Evolutionary conservation across 2,113 vertebrate species (phyloP).

Genomic region (Climacteris rufus): DNA sequence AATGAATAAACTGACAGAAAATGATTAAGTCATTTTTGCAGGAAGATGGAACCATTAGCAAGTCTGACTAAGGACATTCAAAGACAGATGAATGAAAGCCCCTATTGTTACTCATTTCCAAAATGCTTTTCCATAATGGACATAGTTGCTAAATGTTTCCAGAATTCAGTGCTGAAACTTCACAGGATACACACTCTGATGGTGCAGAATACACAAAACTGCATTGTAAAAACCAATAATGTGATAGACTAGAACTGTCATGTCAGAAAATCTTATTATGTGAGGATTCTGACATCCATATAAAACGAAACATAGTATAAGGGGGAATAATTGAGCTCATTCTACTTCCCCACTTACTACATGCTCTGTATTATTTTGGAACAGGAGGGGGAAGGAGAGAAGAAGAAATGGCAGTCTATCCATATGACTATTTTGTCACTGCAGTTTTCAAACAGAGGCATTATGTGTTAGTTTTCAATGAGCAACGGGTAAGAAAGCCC

Average conservation of each 20-base stretch:
- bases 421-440: neutral
- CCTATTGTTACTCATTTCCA: neutral
- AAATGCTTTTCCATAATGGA: constrained; percentile 16
- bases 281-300: constrained; percentile 2
- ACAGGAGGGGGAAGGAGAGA: neutral
- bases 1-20: constrained; percentile 2
- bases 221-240: neutral
- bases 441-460: constrained; percentile 1
- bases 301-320: constrained; percentile 15
- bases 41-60: neutral
- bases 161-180: constrained; percentile 1
- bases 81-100: neutral
- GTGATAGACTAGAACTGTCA: neutral
- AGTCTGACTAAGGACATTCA: neutral
- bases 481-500: neutral
- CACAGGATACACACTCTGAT: neutral
- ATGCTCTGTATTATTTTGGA: neutral
- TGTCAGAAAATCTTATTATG: constrained; percentile 11
- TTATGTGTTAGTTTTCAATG: neutral
- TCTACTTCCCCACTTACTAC: neutral
- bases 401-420: neutral
- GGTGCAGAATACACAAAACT: neutral
- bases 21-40: neutral
- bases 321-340: neutral
- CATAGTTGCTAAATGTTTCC: neutral